These are phyloP conservation scores for Hesperophylax magnus DNA, from an alignment of 1,140 invertebrate genomes.

Conservation along the genomic window DNA sequence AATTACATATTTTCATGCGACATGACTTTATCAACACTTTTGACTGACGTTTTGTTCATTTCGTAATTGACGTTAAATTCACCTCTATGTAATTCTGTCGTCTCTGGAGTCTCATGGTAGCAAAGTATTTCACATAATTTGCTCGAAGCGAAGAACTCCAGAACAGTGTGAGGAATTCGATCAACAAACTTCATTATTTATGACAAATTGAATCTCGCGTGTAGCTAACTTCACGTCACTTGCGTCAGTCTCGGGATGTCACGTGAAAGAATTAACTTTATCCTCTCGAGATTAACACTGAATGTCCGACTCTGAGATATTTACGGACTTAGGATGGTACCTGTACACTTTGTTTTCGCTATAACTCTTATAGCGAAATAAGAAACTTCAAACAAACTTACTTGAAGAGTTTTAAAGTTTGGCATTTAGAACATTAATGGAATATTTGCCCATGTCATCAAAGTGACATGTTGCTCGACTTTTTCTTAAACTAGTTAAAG, in stretches of 20 bases:
- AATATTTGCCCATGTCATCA: too few species aligned
- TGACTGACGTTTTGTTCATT: too few species aligned
- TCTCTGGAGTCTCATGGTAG: neutral
- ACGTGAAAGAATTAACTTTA: constrained; percentile 35
- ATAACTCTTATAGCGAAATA: too few species aligned
- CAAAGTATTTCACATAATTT: neutral
- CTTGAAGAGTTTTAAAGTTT: too few species aligned
- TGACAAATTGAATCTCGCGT: constrained; percentile 32
- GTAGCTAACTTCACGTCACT: constrained; percentile 22
- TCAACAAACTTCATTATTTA: constrained; percentile 25
- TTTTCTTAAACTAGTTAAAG: too few species aligned
- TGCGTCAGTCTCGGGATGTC: neutral
- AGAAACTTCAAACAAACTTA: too few species aligned
- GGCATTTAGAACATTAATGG: too few species aligned
- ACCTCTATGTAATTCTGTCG: neutral
- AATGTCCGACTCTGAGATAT: neutral
- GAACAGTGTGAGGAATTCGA: constrained; percentile 21
- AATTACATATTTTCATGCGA: too few species aligned
- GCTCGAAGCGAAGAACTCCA: neutral
- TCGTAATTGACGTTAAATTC: too few species aligned
- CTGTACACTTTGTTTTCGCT: too few species aligned
- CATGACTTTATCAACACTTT: too few species aligned
- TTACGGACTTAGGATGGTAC: neutral
- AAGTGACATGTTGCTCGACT: too few species aligned
- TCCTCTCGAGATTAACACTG: neutral